Base-by-base conservation (phyloP, 2,113 vertebrate genomes). In the Brachyistius frenatus region DNA sequence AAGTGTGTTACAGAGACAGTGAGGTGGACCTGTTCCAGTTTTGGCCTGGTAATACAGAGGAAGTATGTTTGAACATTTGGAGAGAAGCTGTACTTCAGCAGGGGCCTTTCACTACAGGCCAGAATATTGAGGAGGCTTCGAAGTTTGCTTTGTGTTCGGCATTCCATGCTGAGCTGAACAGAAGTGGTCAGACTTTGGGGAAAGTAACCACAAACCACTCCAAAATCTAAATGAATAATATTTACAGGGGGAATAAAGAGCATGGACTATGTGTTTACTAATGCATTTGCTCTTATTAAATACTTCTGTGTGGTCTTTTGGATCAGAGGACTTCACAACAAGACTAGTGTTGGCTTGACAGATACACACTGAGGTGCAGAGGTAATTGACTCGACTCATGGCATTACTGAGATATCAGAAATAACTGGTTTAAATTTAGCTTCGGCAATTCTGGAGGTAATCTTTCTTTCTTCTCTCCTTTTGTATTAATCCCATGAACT, bases 1-100 rank as follows among this genome's bases (percentile, higher is more conserved):
- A 73, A 86, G 81, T 86, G 73, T 86, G 63, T 60, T 76, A 37
- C 62, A 67, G 69, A 83, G 78, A 60, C 61, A 78, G 53, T 23
- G 61, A 71, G 31, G 86, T 53, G 50, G 63, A 33, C 75, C 58
- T 87, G 78, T 83, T 90, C 90, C 88, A 90, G 80, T 85, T 92
- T 73, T 83, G 80, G 72, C 67, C 77, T 64, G 81, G 71, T 78
- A 79, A 72, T 79, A 68, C 58, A 49, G 66, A 85, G 65, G 76
- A 87, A 90, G 79, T 76, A 76, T 66, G 66, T 87, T 86, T 5
- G 6, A 65, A 70, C 53, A 80, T 85, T 84, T 86, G 58, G 90
- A 87, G 78, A 63, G 64, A 73, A 82, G 58, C 78, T 84, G 35
- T 73, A 70, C 67, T 73, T 52, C n/a, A 68, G 33, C 41, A 35